Evolutionary conservation across 2,888 invertebrate species (phyloP).

Genomic region (Trichogramma evanescens): DNA sequence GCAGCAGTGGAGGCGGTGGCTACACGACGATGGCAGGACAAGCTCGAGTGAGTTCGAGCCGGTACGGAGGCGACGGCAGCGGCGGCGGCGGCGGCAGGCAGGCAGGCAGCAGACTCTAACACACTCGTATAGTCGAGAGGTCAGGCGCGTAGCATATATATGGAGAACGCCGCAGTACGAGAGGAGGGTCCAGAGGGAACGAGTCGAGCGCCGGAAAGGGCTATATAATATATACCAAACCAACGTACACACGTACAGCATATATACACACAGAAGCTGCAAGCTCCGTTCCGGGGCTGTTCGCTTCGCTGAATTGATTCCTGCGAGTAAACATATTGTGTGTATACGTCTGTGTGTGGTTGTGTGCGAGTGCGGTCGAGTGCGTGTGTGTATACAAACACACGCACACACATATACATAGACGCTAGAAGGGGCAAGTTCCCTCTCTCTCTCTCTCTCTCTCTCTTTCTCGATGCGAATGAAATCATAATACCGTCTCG

Average conservation of each 20-base stretch:
- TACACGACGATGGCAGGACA: too few relatives aligned
- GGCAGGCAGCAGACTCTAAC: too few relatives aligned
- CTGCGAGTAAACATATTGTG: slow-evolving; percentile 28
- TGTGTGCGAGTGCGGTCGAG: too few relatives aligned
- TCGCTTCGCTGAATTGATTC: slow-evolving; percentile 25
- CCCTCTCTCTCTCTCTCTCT: background rate
- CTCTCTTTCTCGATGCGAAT: slow-evolving; percentile 20
- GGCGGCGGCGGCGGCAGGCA: too few relatives aligned
- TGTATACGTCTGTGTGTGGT: background rate
- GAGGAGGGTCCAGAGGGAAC: background rate
- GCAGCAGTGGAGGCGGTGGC: too few relatives aligned
- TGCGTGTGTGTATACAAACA: background rate
- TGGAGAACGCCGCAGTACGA: background rate
- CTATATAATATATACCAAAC: background rate
- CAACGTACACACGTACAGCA: background rate
- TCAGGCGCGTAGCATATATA: too few relatives aligned
- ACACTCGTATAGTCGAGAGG: too few relatives aligned
- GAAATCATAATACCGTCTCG: slow-evolving; percentile 26
- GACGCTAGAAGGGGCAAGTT: slow-evolving; percentile 13
- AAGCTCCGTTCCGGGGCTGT: slow-evolving; percentile 2
- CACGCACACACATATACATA: too few relatives aligned
- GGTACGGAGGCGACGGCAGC: too few relatives aligned
- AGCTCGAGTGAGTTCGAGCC: too few relatives aligned
- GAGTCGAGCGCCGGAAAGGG: background rate
- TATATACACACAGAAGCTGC: background rate